A percentile compares a stretch with the other conserved stretches of the same genome.
phyloP scores from a whole-genome alignment of 1,140 invertebrate genomes.

The Lordiphosa mommai region DNA sequence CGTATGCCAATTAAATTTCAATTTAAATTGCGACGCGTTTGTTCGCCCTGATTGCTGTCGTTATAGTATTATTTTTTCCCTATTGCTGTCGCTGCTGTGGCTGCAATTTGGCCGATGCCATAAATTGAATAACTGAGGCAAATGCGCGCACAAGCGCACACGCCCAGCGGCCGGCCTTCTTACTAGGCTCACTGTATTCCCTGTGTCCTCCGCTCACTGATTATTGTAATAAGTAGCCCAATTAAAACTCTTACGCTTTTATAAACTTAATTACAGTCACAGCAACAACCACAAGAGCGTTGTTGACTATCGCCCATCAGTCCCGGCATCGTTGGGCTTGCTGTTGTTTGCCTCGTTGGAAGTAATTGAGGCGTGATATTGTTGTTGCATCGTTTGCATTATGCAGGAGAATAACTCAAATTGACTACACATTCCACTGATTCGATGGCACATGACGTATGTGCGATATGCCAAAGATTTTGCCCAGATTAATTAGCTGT shows the following conservation, averaged over 20 bases:
- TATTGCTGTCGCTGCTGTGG: constrained; percentile 18
- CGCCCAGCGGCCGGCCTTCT: constrained; percentile 16
- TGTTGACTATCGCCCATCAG: constrained; percentile 8
- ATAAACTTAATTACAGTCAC: constrained; percentile 53
- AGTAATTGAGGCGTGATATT: constrained; percentile 23
- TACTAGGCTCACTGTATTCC: not conserved
- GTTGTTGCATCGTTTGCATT: constrained; percentile 48
- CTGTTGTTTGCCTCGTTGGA: constrained; percentile 17
- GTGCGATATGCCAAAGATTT: constrained; percentile 18
- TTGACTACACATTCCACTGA: constrained; percentile 8
- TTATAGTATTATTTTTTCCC: constrained; percentile 36
- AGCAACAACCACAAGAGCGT: not conserved
- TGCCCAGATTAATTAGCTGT: constrained; percentile 35
- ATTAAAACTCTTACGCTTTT: constrained; percentile 69
- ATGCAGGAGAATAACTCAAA: constrained; percentile 23
- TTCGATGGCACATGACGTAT: constrained; percentile 39
- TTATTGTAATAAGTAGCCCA: constrained; percentile 60
- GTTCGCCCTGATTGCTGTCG: constrained; percentile 8
- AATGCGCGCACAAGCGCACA: constrained; percentile 49
- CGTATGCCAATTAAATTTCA: constrained; percentile 65
- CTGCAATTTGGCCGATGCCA: constrained; percentile 41
- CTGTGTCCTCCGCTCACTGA: constrained; percentile 20
- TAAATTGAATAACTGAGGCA: constrained; percentile 57
- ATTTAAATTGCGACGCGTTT: constrained; percentile 52
- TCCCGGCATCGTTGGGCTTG: constrained; percentile 8